These are phyloP conservation scores for Orius laevigatus DNA, from an alignment of 1,140 invertebrate species.

Conservation along the genomic window DNA sequence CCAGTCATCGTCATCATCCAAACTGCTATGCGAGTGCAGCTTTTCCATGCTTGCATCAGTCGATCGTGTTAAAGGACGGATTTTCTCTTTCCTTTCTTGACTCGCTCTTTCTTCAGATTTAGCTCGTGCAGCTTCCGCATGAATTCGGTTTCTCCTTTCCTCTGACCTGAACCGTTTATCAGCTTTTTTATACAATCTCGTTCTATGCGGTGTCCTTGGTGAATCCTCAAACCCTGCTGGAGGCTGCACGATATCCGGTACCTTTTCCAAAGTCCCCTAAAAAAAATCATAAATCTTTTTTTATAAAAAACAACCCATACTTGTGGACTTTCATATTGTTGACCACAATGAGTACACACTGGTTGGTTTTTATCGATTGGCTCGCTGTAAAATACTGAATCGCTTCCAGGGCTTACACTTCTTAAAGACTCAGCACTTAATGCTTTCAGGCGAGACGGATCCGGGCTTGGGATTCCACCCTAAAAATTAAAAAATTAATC, in stretches of 20 bases:
- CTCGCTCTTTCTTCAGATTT: constrained; percentile 62
- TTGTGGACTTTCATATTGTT: constrained; percentile 37
- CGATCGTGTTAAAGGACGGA: constrained; percentile 46
- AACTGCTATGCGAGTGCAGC: constrained; percentile 38
- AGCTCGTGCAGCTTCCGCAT: constrained; percentile 21
- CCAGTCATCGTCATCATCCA: constrained; percentile 42
- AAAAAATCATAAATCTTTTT: too few relatives aligned
- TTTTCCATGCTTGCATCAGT: constrained; percentile 56
- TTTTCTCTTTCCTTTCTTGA: constrained; percentile 42
- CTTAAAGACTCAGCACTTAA: constrained; percentile 66
- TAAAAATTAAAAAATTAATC: constrained; percentile 2
- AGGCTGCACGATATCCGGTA: constrained; percentile 61
- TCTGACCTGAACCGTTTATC: constrained; percentile 70
- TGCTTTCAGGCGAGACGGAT: constrained; percentile 42
- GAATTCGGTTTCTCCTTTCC: constrained; percentile 30
- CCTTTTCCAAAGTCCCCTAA: constrained; percentile 15
- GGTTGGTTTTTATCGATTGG: constrained; percentile 20
- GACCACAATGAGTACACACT: constrained; percentile 63
- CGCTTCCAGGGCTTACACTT: constrained; percentile 70
- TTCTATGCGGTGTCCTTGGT: constrained; percentile 35
- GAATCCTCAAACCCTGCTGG: constrained; percentile 76
- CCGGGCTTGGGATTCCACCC: constrained; percentile 21
- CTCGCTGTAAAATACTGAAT: constrained; percentile 75
- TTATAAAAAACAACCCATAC: too few relatives aligned
- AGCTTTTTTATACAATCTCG: constrained; percentile 59